These are phyloP conservation scores for Zalophus californianus DNA, from an alignment of 2,797 vertebrate species.

Conservation along the genomic window DNA sequence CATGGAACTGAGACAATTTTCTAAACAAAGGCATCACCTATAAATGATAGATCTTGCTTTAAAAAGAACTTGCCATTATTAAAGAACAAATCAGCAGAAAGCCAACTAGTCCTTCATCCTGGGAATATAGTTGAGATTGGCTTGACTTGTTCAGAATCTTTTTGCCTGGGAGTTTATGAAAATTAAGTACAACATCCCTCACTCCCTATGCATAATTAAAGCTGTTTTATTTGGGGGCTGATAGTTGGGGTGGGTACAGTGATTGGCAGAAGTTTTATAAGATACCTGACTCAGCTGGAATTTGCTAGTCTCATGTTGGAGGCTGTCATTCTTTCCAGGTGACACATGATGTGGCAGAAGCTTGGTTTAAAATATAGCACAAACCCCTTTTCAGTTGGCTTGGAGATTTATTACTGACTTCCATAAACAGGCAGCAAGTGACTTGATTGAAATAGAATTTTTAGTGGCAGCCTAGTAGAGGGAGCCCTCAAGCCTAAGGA, in stretches of 20 bases:
- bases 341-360: constrained; percentile 70
- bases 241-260: background rate
- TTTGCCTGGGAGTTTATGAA: constrained; percentile 36
- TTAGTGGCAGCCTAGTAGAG: constrained; percentile 70
- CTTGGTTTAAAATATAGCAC: constrained; percentile 78
- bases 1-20: constrained; percentile 1
- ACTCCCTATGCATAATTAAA: constrained; percentile 29
- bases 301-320: constrained; percentile 54
- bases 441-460: constrained; percentile 72
- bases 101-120: constrained; percentile 45
- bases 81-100: constrained; percentile 50
- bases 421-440: constrained; percentile 26
- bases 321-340: constrained; percentile 71
- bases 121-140: background rate
- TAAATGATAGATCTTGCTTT: constrained; percentile 36
- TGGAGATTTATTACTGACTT: constrained; percentile 75
- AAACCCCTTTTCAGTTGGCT: constrained; percentile 62
- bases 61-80: constrained; percentile 39
- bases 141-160: constrained; percentile 57
- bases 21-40: background rate
- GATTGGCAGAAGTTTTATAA: constrained; percentile 58
- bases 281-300: constrained; percentile 48
- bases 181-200: background rate
- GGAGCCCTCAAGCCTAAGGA: constrained; percentile 59
- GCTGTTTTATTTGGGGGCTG: constrained; percentile 50